A percentile compares a stretch with the other conserved stretches of the same genome.
Evolutionary conservation across 2,113 vertebrate genomes (phyloP).

Genomic region (Pholis gunnellus): DNA sequence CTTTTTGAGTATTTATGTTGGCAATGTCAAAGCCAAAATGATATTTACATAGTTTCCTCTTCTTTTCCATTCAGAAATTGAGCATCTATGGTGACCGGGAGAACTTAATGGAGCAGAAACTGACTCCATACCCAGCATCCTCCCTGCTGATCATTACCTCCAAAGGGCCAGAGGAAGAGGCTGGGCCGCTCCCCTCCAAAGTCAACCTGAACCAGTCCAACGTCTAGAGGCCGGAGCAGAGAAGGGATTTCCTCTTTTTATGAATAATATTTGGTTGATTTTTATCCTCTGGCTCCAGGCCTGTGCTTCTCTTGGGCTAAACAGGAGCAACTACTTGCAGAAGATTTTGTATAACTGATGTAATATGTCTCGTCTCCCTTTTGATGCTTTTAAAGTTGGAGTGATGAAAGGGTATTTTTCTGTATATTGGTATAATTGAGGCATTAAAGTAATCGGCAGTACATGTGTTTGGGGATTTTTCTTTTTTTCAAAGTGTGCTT

Average conservation of each 20-base stretch:
- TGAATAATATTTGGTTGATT: slow-evolving; percentile 28
- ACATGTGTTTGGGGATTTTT: slow-evolving; percentile 27
- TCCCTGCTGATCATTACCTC: slow-evolving; percentile 91
- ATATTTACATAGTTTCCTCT: neutral
- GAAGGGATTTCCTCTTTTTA: slow-evolving; percentile 28
- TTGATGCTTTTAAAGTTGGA: slow-evolving; percentile 50
- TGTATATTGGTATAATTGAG: slow-evolving; percentile 70
- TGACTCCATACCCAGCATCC: slow-evolving; percentile 89
- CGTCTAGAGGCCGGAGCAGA: slow-evolving; percentile 73
- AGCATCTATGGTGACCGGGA: slow-evolving; percentile 97
- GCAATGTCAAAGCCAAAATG: neutral
- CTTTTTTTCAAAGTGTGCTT: slow-evolving; percentile 44
- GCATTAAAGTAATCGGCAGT: slow-evolving; percentile 56
- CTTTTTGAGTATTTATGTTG: neutral
- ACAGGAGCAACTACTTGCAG: slow-evolving; percentile 55
- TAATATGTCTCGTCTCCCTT: slow-evolving; percentile 39
- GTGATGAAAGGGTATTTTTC: slow-evolving; percentile 39
- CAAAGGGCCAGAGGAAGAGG: slow-evolving; percentile 88
- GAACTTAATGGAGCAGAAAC: slow-evolving; percentile 89
- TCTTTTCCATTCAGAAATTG: slow-evolving; percentile 87
- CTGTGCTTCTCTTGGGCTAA: slow-evolving; percentile 45
- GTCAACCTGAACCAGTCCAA: slow-evolving; percentile 89
- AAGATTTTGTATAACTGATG: slow-evolving; percentile 58
- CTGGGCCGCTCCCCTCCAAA: slow-evolving; percentile 94
- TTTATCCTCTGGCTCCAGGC: slow-evolving; percentile 37